phyloP scores from a whole-genome alignment of 1,140 invertebrate genomes.

The Phymorhynchus buccinoides region DNA sequence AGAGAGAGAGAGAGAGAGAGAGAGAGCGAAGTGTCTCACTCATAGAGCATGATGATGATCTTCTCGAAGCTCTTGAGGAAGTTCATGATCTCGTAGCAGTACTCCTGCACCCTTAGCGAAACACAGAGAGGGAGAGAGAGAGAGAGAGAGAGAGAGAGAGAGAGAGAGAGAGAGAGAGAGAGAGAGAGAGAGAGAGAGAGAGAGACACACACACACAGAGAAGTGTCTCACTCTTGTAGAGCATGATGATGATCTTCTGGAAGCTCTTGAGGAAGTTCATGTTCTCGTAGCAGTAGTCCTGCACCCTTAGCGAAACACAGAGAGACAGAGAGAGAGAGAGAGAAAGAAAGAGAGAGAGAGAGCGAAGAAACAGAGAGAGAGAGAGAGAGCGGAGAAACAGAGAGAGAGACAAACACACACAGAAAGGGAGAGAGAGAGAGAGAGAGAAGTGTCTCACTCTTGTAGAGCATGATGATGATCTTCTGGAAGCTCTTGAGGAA shows the following conservation, averaged over 20 bases:
- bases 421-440: too few relatives aligned
- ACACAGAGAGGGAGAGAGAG: too few relatives aligned
- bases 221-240: constrained; percentile 86
- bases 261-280: constrained; percentile 99
- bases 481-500: constrained; percentile 99
- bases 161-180: neutral
- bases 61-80: constrained; percentile 99
- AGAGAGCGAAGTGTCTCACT: too few relatives aligned
- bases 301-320: constrained; percentile 86
- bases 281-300: constrained; percentile 98
- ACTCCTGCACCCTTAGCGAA: neutral
- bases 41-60: constrained; percentile 96
- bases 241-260: constrained; percentile 95
- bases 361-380: too few relatives aligned
- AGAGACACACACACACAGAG: neutral
- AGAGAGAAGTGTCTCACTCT: too few relatives aligned
- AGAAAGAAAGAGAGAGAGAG: neutral
- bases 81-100: constrained; percentile 95
- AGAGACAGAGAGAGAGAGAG: neutral
- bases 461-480: constrained; percentile 96
- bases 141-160: neutral
- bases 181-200: too few relatives aligned
- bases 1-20: too few relatives aligned
- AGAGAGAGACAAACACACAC: too few relatives aligned
- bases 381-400: too few relatives aligned